Evolutionary conservation across 2,888 invertebrate species (phyloP), one percentile per base, ranked within the genome.

Genomic region (Plutella xylostella): DNA sequence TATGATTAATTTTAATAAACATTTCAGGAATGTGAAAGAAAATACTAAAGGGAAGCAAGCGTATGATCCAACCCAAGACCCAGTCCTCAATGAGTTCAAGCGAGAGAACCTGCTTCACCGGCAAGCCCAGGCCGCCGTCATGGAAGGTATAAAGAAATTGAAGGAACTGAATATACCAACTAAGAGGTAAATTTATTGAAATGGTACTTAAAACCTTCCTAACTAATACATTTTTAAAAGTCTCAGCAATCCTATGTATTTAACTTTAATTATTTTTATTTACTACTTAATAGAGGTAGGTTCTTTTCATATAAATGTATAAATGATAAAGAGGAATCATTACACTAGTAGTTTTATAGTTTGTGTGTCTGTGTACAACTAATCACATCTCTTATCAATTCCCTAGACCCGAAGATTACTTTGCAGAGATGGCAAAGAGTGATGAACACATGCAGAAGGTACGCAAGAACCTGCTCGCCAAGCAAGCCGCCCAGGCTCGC

Each of bases 361-460:
- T n/a, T n/a, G n/a, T n/a, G n/a, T n/a, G n/a, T n/a, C n/a, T n/a
- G n/a, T n/a, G n/a, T n/a, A n/a, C 3, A 14, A 9, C 11, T 4
- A 39, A 25, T 14, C 18, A 38, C 17, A 19, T 34, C 4, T 20
- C 31, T 41, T 28, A 25, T 35, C 18, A 38, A 42, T 22, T 45
- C 55, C 63, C 20, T 51, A 85, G 92, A 42, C 99, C 99, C 0
- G 93, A 94, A 45, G 98, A 98, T 73, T 99, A 97, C 72, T 98
- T 97, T 77, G 99, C 98, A 0, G 96, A 99, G 85, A 99, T 99
- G 99, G 96, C 96, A 0, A 99, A 99, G 72, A 87, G 94, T 12
- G 99, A 99, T 76, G 89, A 89, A 25, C 99, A 99, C 61, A 99
- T 99, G 99, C 96, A 97, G 61, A 97, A 96, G 76, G 91, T 97